A percentile compares a stretch with the other conserved stretches of the same genome.
These are phyloP conservation scores for Eurypyga helias DNA, from an alignment of 2,113 vertebrate species.

Conservation along the genomic window DNA sequence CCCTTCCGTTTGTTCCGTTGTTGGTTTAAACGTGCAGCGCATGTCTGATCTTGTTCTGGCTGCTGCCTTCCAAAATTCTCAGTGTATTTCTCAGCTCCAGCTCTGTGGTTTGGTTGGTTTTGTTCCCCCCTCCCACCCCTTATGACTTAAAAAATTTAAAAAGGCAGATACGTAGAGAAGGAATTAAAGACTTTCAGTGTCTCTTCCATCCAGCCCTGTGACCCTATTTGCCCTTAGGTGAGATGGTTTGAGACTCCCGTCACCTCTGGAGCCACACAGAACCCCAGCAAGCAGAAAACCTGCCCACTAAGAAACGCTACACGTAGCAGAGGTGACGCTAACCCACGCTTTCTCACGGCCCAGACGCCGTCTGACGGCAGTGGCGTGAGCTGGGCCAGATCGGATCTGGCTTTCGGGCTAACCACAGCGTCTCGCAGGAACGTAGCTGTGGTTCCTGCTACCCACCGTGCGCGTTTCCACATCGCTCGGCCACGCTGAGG, in stretches of 20 bases:
- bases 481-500: neutral
- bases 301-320: neutral
- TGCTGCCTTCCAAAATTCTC: neutral
- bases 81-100: neutral
- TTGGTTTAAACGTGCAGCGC: neutral
- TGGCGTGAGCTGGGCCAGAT: neutral
- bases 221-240: neutral
- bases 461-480: neutral
- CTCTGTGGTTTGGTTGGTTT: neutral
- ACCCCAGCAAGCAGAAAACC: neutral
- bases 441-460: neutral
- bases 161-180: neutral
- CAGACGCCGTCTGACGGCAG: neutral
- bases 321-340: neutral
- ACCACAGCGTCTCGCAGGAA: neutral
- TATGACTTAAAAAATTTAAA: neutral
- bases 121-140: neutral
- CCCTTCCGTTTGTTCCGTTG: neutral
- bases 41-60: neutral
- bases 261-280: neutral
- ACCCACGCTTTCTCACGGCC: neutral
- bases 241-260: neutral
- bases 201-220: neutral
- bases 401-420: conserved; percentile 12
- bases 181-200: neutral